Evolutionary conservation across 2,113 vertebrate species (phyloP).

Genomic region (Cochlearius cochlearius): DNA sequence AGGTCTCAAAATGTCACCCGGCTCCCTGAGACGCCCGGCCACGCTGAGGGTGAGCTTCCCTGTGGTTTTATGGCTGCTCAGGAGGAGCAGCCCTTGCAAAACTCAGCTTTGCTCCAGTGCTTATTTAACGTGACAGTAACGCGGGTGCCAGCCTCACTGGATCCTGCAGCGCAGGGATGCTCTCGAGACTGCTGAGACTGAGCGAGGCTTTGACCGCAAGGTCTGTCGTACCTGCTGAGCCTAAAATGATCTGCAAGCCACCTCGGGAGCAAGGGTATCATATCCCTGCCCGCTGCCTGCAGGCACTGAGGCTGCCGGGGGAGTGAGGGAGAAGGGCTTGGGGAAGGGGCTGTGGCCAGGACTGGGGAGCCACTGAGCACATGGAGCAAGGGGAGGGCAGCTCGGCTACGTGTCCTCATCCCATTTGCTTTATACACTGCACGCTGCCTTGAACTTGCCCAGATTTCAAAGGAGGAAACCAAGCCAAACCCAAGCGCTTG

Average conservation of each 20-base stretch:
- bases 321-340: background rate
- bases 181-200: background rate
- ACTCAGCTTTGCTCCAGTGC: background rate
- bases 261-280: background rate
- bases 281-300: background rate
- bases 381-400: background rate
- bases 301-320: background rate
- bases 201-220: background rate
- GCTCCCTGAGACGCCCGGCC: background rate
- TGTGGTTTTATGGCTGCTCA: background rate
- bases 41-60: background rate
- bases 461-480: background rate
- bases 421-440: fast-evolving
- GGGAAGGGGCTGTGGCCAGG: background rate
- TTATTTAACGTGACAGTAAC: background rate
- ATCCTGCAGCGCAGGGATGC: background rate
- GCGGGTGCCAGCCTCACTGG: fast-evolving
- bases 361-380: fast-evolving
- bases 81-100: background rate
- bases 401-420: background rate
- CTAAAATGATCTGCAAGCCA: background rate
- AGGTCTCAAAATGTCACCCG: background rate
- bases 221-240: background rate
- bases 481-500: background rate
- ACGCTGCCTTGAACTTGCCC: background rate